phyloP scores from a whole-genome alignment of 2,113 vertebrate genomes.

The Campylomormyrus tamandua region DNA sequence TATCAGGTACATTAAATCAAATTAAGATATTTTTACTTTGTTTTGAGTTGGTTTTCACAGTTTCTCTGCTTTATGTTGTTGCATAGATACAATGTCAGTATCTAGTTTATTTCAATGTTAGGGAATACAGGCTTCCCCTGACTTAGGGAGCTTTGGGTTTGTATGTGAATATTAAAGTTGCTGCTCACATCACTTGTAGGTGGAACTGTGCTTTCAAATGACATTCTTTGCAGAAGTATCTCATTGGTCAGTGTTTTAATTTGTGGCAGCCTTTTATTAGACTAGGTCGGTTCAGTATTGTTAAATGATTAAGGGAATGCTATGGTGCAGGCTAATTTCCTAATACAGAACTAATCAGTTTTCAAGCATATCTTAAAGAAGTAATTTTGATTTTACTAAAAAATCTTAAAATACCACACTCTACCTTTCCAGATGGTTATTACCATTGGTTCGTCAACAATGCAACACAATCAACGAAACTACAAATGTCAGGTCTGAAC shows the following conservation, averaged over 20 bases:
- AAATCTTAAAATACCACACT: neutral
- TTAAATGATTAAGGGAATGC: neutral
- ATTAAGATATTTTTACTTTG: neutral
- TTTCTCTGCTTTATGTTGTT: neutral
- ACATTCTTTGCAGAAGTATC: neutral
- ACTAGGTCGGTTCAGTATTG: neutral
- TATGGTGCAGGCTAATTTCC: neutral
- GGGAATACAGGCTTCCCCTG: neutral
- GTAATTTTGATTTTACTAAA: neutral
- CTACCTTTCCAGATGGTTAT: neutral
- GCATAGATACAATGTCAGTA: neutral
- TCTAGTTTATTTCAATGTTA: neutral
- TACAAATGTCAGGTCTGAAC: neutral
- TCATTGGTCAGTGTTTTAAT: neutral
- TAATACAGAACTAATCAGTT: neutral
- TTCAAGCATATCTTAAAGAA: neutral
- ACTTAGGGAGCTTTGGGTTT: neutral
- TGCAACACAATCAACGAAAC: too few relatives aligned
- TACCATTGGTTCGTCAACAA: neutral
- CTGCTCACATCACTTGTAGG: neutral
- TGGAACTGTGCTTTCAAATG: neutral
- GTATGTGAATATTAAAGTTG: neutral
- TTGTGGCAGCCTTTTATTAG: neutral
- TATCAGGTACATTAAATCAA: neutral
- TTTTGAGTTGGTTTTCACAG: neutral